Evolutionary conservation across 2,113 vertebrate species (phyloP).

Genomic region (Tylochromis polylepis): DNA sequence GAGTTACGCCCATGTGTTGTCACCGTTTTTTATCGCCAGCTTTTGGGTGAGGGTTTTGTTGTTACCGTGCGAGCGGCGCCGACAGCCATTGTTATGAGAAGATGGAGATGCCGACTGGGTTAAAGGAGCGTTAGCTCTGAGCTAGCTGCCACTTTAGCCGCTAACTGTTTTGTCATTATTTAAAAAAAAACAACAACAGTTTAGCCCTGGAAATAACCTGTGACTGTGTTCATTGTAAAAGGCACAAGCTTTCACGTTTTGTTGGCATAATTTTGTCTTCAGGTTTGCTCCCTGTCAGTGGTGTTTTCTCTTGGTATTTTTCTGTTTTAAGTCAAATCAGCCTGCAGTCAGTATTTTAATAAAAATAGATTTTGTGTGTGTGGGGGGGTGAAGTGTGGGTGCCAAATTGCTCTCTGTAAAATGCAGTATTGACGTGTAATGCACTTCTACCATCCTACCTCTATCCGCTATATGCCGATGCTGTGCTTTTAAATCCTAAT

Average conservation of each 20-base stretch:
- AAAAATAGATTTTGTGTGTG: background rate
- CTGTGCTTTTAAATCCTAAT: background rate
- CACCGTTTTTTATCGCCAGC: conserved; percentile 19
- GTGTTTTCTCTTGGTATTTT: background rate
- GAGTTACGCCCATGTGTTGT: conserved; percentile 22
- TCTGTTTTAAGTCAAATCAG: background rate
- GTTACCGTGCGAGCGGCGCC: conserved; percentile 45
- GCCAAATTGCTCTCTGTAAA: background rate
- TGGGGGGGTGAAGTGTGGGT: background rate
- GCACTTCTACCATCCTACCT: background rate
- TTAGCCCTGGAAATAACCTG: background rate
- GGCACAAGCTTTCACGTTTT: background rate
- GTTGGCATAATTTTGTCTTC: background rate
- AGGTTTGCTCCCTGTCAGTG: background rate
- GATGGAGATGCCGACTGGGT: conserved; percentile 52
- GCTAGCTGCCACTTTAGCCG: conserved; percentile 19
- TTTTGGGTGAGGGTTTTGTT: conserved; percentile 39
- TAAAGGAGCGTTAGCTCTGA: conserved; percentile 45
- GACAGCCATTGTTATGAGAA: conserved; percentile 70
- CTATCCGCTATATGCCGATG: background rate
- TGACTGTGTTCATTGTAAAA: background rate
- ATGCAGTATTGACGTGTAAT: background rate
- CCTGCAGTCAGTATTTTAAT: background rate
- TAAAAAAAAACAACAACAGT: background rate
- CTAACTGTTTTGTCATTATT: background rate